phyloP scores from a whole-genome alignment of 2,888 invertebrate genomes.

The Caenorhabditis imperialis region DNA sequence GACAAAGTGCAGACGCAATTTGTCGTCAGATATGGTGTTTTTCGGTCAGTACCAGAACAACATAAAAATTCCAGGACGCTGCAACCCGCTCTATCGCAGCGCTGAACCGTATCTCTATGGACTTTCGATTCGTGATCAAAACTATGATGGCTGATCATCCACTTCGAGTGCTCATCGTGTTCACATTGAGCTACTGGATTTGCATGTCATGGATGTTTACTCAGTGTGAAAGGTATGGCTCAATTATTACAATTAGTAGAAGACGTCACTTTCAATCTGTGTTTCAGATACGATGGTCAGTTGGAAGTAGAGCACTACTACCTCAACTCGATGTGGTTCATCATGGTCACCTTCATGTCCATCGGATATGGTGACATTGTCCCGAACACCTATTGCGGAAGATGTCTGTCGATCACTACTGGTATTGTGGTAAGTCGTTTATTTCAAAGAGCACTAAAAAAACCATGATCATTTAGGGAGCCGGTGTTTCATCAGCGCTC shows the following conservation, averaged over 20 bases:
- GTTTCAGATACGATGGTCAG: constrained; percentile 67
- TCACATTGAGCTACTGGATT: constrained; percentile 99
- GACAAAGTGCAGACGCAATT: too few species aligned
- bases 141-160: constrained; percentile 99
- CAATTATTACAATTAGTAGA: background rate
- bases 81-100: constrained; percentile 86
- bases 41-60: too few species aligned
- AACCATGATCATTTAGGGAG: constrained; percentile 84
- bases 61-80: constrained; percentile 98
- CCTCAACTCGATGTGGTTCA: constrained; percentile 78
- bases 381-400: constrained; percentile 99
- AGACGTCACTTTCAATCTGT: background rate
- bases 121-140: constrained; percentile 93
- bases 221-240: constrained; percentile 94
- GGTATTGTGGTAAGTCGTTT: constrained; percentile 92
- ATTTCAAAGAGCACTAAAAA: background rate
- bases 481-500: constrained; percentile 97
- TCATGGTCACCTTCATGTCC: constrained; percentile 92
- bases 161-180: constrained; percentile 91
- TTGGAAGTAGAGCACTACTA: constrained; percentile 75
- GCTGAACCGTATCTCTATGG: constrained; percentile 87
- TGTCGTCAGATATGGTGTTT: background rate
- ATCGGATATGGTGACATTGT: constrained; percentile 86
- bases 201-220: constrained; percentile 99
- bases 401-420: constrained; percentile 98